Evolutionary conservation across 2,797 vertebrate genomes (phyloP), one percentile per base, ranked within the genome.

Genomic region (Varecia variegata): DNA sequence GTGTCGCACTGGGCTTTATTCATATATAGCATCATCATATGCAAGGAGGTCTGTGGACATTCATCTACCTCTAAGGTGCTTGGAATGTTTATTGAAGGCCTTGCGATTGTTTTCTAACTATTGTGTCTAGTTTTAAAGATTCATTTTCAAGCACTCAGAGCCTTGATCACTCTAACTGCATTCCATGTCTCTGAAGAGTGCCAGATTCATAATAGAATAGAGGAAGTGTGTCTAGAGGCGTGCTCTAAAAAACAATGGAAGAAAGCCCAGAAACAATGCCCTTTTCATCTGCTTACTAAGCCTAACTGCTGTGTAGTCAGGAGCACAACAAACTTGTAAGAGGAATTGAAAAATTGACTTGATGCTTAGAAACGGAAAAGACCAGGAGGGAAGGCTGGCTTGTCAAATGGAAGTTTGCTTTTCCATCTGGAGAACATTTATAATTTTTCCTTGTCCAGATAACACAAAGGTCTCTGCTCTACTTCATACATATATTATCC

Each of bases 161-260:
- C 93, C 87, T 97, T 97, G 95, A 97, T 98, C 90, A 52, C 95
- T 97, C 17, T 97, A 98, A 98, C 97, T 98, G 97, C 96, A 97
- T 97, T 98, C 96, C 96, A 32, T 79, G 92, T 95, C 77, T 97
- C 97, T 87, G 88, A 98, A 97, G 97, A 96, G 93, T 0, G 68
- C 89, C 92, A 96, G 92, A 94, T 97, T 95, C 97, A 86, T 97
- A 98, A 97, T 40, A 97, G 96, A 90, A 97, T 73, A 90, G 91
- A 93, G 90, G 93, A 98, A 98, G 95, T 94, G 96, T 97, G 94
- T 97, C 97, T 96, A 90, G 92, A 98, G 94, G 89, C 96, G 0
- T 58, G 87, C 68, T 97, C 94, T 97, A 91, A 98, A 94, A 97
- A 98, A 96, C 92, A 97, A 94, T 94, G 91, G 97, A 97, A 97